phyloP scores from a whole-genome alignment of 30 jellyfish, hydroid and myxozoan genomes.

The Hydractinia symbiolongicarpus region DNA sequence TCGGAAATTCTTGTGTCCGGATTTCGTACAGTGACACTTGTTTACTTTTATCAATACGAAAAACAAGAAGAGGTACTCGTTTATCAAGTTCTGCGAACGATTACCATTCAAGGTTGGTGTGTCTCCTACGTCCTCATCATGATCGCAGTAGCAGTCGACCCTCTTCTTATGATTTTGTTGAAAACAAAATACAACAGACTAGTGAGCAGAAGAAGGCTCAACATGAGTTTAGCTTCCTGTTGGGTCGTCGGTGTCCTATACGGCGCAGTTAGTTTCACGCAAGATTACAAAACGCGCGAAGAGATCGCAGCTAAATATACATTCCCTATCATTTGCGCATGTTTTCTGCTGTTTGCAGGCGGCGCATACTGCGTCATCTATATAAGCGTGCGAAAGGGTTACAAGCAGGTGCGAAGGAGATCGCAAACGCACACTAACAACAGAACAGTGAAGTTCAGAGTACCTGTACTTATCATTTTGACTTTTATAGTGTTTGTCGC shows the following conservation, averaged over 20 bases:
- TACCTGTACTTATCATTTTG: conserved; percentile 6
- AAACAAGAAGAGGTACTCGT: neutral
- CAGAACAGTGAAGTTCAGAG: conserved; percentile 12
- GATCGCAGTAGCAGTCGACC: conserved; percentile 21
- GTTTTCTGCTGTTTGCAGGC: neutral
- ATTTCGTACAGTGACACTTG: conserved; percentile 1
- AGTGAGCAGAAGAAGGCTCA: neutral
- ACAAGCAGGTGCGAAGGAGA: neutral
- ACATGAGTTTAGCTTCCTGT: neutral
- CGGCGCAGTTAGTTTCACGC: conserved; percentile 6
- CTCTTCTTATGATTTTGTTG: neutral
- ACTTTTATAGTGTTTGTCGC: conserved; percentile 1
- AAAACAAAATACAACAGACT: conserved; percentile 1
- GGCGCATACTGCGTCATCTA: neutral
- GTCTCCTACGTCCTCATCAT: conserved; percentile 11
- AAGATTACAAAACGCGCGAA: neutral
- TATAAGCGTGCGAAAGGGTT: neutral
- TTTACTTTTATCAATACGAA: neutral
- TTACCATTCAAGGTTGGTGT: conserved; percentile 19
- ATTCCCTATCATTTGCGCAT: conserved; percentile 1
- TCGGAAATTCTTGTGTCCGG: neutral
- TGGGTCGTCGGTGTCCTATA: conserved; percentile 16
- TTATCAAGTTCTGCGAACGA: conserved; percentile 1
- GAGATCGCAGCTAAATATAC: conserved; percentile 1
- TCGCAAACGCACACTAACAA: neutral